A percentile compares a stretch with the other conserved stretches of the same genome.
phyloP scores from a whole-genome alignment of 2,888 invertebrate genomes.

The Cephus rjabovi region DNA sequence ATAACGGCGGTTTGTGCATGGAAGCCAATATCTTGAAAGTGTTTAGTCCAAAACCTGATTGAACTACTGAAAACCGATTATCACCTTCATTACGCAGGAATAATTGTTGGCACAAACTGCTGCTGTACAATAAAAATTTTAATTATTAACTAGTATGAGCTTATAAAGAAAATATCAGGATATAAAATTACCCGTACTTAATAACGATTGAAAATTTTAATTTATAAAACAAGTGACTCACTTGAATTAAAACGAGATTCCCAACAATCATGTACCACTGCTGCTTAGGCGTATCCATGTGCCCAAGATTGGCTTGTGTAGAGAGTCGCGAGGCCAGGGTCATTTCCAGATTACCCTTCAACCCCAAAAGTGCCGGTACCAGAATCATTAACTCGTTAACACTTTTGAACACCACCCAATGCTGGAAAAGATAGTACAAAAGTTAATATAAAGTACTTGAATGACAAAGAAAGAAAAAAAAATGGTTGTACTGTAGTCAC shows the following conservation, averaged over 20 bases:
- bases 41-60: background rate
- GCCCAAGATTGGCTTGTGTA: slow-evolving; percentile 88
- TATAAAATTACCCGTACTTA: background rate
- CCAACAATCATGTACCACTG: slow-evolving; percentile 77
- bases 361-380: slow-evolving; percentile 85
- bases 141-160: background rate
- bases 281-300: slow-evolving; percentile 77
- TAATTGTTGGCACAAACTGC: too few relatives aligned
- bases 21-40: background rate
- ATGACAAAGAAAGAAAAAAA: background rate
- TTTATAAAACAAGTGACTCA: slow-evolving; percentile 49
- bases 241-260: slow-evolving; percentile 82
- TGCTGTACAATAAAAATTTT: background rate
- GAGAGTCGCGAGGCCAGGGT: slow-evolving; percentile 95
- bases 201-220: background rate
- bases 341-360: slow-evolving; percentile 97
- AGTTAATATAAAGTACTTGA: slow-evolving; percentile 1
- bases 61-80: background rate
- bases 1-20: slow-evolving; percentile 26
- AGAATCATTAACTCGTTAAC: slow-evolving; percentile 80
- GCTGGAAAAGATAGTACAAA: slow-evolving; percentile 66
- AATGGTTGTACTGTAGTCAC: background rate
- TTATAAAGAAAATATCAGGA: background rate
- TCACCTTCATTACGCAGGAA: background rate
- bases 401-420: slow-evolving; percentile 78